Evolutionary conservation across 1,140 invertebrate genomes (phyloP).

Genomic region (Orius insidiosus): DNA sequence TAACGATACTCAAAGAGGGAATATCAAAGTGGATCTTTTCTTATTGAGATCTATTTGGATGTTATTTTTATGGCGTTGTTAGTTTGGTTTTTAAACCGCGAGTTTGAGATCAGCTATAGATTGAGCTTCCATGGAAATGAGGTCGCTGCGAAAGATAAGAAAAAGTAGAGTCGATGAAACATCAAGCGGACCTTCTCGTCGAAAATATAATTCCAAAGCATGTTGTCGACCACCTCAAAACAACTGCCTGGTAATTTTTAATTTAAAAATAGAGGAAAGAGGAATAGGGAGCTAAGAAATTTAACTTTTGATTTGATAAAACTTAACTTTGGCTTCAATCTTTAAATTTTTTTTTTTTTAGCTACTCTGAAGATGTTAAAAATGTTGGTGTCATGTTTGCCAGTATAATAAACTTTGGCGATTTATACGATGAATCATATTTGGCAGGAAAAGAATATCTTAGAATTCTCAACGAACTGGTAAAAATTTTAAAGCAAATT

Average conservation of each 20-base stretch:
- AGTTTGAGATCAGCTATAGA: conserved; percentile 88
- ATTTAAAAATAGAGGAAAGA: neutral
- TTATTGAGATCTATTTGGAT: conserved; percentile 63
- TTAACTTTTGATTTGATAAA: too few species aligned
- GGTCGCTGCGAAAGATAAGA: conserved; percentile 73
- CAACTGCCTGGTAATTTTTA: conserved; percentile 41
- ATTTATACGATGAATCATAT: conserved; percentile 92
- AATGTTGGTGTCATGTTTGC: conserved; percentile 88
- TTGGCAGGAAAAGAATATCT: conserved; percentile 81
- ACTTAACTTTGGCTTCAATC: too few species aligned
- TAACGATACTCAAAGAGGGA: neutral
- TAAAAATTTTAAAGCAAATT: too few species aligned
- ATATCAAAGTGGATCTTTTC: conserved; percentile 25
- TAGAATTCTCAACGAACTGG: conserved; percentile 84
- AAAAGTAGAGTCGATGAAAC: conserved; percentile 70
- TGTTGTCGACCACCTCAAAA: conserved; percentile 81
- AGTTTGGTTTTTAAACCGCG: conserved; percentile 80
- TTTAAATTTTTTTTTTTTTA: conserved; percentile 24
- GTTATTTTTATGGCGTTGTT: conserved; percentile 61
- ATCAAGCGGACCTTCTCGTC: conserved; percentile 91
- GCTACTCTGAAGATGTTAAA: conserved; percentile 90
- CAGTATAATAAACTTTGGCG: conserved; percentile 88
- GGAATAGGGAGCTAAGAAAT: too few species aligned
- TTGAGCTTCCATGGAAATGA: conserved; percentile 84
- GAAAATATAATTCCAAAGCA: conserved; percentile 93